A percentile compares a stretch with the other conserved stretches of the same genome.
Conservation (phyloP, 1,140 invertebrate species). For the Drosophila takahashii region DNA sequence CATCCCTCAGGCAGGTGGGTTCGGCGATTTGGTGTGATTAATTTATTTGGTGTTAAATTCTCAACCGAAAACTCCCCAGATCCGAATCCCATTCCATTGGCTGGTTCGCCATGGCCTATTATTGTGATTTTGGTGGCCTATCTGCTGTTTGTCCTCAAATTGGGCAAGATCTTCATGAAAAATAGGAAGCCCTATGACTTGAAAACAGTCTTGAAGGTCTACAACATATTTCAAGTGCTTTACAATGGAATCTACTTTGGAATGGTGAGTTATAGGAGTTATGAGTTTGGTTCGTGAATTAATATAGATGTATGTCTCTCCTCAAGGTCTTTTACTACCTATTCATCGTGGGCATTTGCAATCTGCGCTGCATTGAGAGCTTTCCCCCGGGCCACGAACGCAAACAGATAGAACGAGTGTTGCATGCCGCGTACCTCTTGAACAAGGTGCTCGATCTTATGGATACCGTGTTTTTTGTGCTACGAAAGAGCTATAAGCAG, state of each 20-base stretch:
- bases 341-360: constrained; percentile 40
- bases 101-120: constrained; percentile 54
- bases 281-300: not conserved
- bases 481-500: constrained; percentile 94
- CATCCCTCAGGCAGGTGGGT: constrained; percentile 47
- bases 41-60: too few species aligned
- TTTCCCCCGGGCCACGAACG: constrained; percentile 52
- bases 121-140: constrained; percentile 33
- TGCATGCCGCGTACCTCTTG: constrained; percentile 55
- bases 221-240: constrained; percentile 56
- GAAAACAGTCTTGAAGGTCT: constrained; percentile 31
- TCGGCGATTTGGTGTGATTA: not conserved
- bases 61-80: constrained; percentile 14
- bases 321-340: constrained; percentile 60
- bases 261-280: constrained; percentile 31
- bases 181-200: constrained; percentile 60
- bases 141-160: constrained; percentile 59
- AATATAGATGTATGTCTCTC: too few species aligned
- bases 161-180: constrained; percentile 56
- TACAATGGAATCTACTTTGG: constrained; percentile 53
- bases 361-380: constrained; percentile 54
- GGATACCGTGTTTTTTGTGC: constrained; percentile 93
- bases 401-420: constrained; percentile 47
- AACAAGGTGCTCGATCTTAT: constrained; percentile 86
- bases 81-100: constrained; percentile 45